Conservation (phyloP, 2,797 vertebrate species). For the Sardinella longiceps region DNA sequence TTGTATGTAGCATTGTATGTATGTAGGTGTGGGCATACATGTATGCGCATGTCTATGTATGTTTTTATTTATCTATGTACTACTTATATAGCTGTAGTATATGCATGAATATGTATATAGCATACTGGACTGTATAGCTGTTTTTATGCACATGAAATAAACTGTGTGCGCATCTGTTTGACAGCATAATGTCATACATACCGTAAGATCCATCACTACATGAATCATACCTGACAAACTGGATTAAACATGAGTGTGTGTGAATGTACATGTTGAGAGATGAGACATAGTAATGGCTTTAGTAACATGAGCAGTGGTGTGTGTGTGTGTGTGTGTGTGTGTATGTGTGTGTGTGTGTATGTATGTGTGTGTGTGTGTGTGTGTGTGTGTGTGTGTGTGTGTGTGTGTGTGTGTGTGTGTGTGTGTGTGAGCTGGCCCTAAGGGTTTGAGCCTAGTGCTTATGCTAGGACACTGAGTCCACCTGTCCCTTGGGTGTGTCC, state of each 20-base stretch:
- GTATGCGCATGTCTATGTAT: background rate
- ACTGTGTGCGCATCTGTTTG: background rate
- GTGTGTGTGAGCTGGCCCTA: background rate
- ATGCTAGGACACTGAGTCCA: background rate
- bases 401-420: conserved; percentile 11
- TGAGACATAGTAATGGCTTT: conserved; percentile 36
- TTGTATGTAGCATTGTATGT: background rate
- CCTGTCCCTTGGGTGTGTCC: background rate
- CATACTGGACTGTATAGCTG: background rate
- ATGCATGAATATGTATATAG: background rate
- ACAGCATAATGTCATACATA: background rate
- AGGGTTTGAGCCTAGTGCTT: background rate
- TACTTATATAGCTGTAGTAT: background rate
- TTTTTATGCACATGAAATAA: background rate
- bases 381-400: background rate
- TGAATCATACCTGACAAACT: conserved; percentile 19
- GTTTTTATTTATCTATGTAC: background rate
- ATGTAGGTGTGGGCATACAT: background rate
- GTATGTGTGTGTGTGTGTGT: background rate
- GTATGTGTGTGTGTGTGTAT: background rate
- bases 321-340: background rate
- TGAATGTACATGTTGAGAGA: conserved; percentile 28
- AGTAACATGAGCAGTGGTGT: conserved; percentile 45
- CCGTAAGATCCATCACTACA: conserved; percentile 10
- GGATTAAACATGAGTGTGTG: conserved; percentile 27